A percentile compares a stretch with the other conserved stretches of the same genome.
Evolutionary conservation across 1,140 invertebrate genomes (phyloP).

Genomic region (Andrena cerasifolii): DNA sequence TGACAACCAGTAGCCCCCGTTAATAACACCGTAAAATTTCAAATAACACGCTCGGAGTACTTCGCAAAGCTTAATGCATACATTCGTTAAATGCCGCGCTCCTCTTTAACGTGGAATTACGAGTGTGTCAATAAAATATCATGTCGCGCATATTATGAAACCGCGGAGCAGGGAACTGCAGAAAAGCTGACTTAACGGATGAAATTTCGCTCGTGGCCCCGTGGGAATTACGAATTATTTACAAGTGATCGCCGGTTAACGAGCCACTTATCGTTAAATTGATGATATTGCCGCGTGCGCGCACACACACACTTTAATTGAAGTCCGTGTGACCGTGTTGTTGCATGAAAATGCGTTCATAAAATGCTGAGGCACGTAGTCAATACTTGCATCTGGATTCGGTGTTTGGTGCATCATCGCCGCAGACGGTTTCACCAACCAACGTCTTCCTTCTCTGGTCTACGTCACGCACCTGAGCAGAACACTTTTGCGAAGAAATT

Average conservation of each 20-base stretch:
- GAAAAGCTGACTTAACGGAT: no score
- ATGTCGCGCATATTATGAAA: no score
- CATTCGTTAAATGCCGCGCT: no score
- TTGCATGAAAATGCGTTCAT: constrained; percentile 64
- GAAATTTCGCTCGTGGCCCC: no score
- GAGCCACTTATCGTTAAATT: constrained; percentile 39
- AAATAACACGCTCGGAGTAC: no score
- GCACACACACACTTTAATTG: constrained; percentile 39
- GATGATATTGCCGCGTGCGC: constrained; percentile 33
- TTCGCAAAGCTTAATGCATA: no score
- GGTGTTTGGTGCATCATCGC: constrained; percentile 49
- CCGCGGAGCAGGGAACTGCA: no score
- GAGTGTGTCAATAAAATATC: no score
- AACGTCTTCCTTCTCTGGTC: constrained; percentile 11
- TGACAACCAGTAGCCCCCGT: no score
- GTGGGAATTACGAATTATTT: not conserved
- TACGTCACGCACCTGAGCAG: constrained; percentile 7
- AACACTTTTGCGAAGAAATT: constrained; percentile 34
- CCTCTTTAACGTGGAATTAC: no score
- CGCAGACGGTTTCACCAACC: constrained; percentile 13
- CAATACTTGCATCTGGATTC: constrained; percentile 60
- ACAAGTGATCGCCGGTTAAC: not conserved
- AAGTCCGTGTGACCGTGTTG: constrained; percentile 39
- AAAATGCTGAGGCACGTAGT: constrained; percentile 63
- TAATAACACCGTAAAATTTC: no score